Conservation (phyloP, 2,797 vertebrate species). For the Mormyrops boulengeri region DNA sequence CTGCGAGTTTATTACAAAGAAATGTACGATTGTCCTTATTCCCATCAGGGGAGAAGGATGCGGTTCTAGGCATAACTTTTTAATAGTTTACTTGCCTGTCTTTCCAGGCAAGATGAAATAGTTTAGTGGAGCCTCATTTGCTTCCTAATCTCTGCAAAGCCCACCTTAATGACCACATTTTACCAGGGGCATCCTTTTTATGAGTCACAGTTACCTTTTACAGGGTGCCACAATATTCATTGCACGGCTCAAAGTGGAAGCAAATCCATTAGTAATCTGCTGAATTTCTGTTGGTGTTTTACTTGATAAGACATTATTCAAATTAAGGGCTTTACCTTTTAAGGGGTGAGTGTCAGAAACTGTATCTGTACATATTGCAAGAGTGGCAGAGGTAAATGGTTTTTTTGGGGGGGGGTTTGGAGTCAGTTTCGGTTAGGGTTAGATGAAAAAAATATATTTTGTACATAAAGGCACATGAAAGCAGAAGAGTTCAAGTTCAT, state of each 20-base stretch:
- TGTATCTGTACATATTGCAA: not conserved
- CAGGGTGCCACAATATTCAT: not conserved
- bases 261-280: not conserved
- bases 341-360: not conserved
- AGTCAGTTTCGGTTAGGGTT: not conserved
- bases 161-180: not conserved
- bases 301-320: slow-evolving; percentile 4
- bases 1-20: not conserved
- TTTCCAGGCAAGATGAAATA: slow-evolving; percentile 5
- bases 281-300: not conserved
- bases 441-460: not conserved
- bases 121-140: not conserved
- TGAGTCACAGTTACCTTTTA: not conserved
- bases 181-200: not conserved
- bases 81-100: not conserved
- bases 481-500: not conserved
- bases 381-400: not conserved
- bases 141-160: not conserved
- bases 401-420: no score
- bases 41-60: not conserved
- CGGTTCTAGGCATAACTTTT: not conserved
- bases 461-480: slow-evolving; percentile 16
- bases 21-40: not conserved
- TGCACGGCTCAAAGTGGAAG: not conserved
- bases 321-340: not conserved